These are phyloP conservation scores for Sebastes reedi DNA, from an alignment of 2,797 vertebrate genomes.

Conservation along the genomic window DNA sequence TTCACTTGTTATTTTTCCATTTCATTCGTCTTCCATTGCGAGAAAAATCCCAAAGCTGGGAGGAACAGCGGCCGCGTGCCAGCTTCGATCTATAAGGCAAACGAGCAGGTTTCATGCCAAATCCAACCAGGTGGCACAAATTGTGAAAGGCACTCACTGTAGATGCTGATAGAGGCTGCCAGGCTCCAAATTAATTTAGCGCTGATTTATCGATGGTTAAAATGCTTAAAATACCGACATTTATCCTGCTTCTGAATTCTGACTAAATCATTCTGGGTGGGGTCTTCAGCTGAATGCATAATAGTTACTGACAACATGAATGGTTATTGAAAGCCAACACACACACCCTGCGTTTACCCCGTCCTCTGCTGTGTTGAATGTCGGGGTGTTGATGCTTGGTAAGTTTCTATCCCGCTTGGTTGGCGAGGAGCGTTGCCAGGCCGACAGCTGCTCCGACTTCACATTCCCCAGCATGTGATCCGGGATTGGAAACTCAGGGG, in stretches of 20 bases:
- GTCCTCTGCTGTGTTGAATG: slow-evolving; percentile 54
- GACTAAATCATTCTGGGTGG: slow-evolving; percentile 34
- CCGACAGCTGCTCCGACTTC: slow-evolving; percentile 85
- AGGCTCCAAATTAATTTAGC: slow-evolving; percentile 50
- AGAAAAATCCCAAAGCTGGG: slow-evolving; percentile 21
- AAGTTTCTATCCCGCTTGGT: slow-evolving; percentile 55
- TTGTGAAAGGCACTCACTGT: slow-evolving; percentile 37
- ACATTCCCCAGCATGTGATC: slow-evolving; percentile 83
- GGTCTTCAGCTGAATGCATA: slow-evolving; percentile 15
- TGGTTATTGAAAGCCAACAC: slow-evolving; percentile 26
- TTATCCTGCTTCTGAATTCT: slow-evolving; percentile 27
- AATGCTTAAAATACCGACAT: slow-evolving; percentile 32
- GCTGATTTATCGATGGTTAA: slow-evolving; percentile 40
- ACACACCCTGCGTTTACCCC: slow-evolving; percentile 15
- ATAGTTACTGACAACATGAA: slow-evolving; percentile 50
- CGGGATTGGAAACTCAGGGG: slow-evolving; percentile 68
- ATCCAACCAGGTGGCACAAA: slow-evolving; percentile 64
- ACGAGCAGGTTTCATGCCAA: slow-evolving; percentile 45
- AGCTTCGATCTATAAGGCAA: slow-evolving; percentile 43
- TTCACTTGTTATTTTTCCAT: slow-evolving; percentile 45
- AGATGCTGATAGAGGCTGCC: slow-evolving; percentile 30
- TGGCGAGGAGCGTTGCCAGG: slow-evolving; percentile 73
- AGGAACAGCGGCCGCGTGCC: slow-evolving; percentile 28
- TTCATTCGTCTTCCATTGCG: slow-evolving; percentile 9
- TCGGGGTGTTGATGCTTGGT: slow-evolving; percentile 56